Evolutionary conservation across 2,797 vertebrate species (phyloP), one percentile per base, ranked within the genome.

Genomic region (Cynodonichthys magdalenae): DNA sequence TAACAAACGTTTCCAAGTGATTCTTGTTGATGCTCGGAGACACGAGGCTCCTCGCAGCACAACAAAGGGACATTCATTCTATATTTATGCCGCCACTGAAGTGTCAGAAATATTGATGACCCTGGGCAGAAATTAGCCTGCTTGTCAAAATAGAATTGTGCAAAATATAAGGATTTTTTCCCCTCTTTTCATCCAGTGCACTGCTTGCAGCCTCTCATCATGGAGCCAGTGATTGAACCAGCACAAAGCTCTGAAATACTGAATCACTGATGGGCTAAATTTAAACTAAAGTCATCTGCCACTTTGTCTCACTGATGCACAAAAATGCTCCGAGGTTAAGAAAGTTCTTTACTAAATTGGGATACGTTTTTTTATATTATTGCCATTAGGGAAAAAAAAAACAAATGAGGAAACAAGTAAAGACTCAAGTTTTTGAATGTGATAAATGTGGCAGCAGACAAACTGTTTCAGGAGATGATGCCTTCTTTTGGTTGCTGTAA

Each of bases 51-150:
- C 86, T 82, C 68, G 50, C 34, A 88, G 89, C 81, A 86, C 87
- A 87, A 90, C 84, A 82, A 77, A 80, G 85, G 66, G 76, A 80
- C 68, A 70, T 88, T 79, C 74, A 63, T 85, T 83, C 84, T 86
- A 84, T 88, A 89, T 87, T 85, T 83, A 88, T 84, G 79, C 82
- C 80, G 75, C 82, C 85, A 72, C 63, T 72, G 71, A 85, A 81
- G 76, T 84, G 85, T 84, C 87, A 85, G 68, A 89, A 92, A 92
- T 90, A 92, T 86, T 84, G 90, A 93, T 88, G 88, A 90, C 86
- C 85, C 69, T 70, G 61, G 81, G 87, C 82, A 74, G 77, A 91
- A 91, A 90, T 89, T 80, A 89, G 85, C 77, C 67, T 48, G 69
- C 80, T 77, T 85, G 85, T 91, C 90, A 89, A 85, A 87, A 83